A percentile compares a stretch with the other conserved stretches of the same genome.
phyloP scores from a whole-genome alignment of 2,113 vertebrate species.

The Micronycteris hirsuta region DNA sequence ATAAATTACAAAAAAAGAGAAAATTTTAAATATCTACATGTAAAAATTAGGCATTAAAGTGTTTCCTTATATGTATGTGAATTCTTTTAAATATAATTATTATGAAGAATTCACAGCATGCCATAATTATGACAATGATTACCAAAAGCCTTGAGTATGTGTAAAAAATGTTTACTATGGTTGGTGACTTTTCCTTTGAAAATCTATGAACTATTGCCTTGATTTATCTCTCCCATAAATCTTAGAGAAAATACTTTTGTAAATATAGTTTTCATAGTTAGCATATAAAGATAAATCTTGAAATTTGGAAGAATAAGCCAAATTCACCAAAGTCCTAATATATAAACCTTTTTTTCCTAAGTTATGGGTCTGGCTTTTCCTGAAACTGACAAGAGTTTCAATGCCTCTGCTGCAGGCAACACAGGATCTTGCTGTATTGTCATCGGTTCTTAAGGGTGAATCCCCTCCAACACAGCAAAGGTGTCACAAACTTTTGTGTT shows the following conservation, averaged over 20 bases:
- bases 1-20: background rate
- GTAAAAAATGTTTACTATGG: background rate
- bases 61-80: background rate
- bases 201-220: constrained; percentile 8
- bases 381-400: constrained; percentile 44
- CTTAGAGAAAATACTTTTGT: constrained; percentile 27
- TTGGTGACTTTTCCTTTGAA: background rate
- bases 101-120: background rate
- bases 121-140: background rate
- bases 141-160: background rate
- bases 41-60: background rate
- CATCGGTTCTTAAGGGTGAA: constrained; percentile 37
- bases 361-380: constrained; percentile 26
- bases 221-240: constrained; percentile 29
- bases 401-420: background rate
- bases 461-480: background rate
- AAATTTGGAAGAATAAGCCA: constrained; percentile 24
- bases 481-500: background rate
- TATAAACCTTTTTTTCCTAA: background rate
- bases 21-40: background rate
- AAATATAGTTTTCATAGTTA: constrained; percentile 71
- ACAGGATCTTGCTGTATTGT: constrained; percentile 20
- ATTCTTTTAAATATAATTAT: background rate
- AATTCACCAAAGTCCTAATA: constrained; percentile 13
- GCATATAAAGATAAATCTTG: constrained; percentile 40